Base-by-base conservation (phyloP, 2,888 invertebrate species). In the Pyralis farinalis region DNA sequence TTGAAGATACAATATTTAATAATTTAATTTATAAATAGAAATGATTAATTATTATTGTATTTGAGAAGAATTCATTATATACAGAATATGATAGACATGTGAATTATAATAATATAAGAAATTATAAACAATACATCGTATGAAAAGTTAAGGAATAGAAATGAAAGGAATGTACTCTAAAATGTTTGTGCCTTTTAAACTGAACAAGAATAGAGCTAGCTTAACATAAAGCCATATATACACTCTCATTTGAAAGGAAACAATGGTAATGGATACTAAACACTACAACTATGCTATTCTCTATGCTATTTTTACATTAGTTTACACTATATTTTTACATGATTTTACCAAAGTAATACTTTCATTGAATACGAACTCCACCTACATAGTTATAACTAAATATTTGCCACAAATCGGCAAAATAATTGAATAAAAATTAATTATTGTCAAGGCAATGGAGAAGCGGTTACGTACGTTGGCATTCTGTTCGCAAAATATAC, bases 331-430 rank as follows among this genome's bases (percentile, higher is more conserved):
- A 52, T 55, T 62, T 43, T 52, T 64, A 67, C 58, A 66, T 51
- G 30, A 42, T 34, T 43, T 40, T 46, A 58, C 54, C 49, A 76
- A 77, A 75, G 58, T 83, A 85, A 85, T 84, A 85, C 85, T 85
- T 81, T 73, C 55, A 69, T 73, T 73, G 68, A 82, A 83, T 82
- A 84, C 81, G 63, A 64, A 63, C 58, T 58, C 46, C 44, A 47
- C 39, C 32, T 38, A 38, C 12, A 5, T 11, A 31, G 27, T 12
- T 32, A 32, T 12, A 39, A 39, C 6, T 25, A 35, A 27, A 53
- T 48, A 43, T 44, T 51, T 49, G 39, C 47, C 38, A 34, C 44
- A 49, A 46, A 43, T 45, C 36, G 44, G 51, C 50, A 58, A 57
- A 57, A 44, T 46, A 44, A 43, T 38, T 49, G 49, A 53, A 48